Conservation (phyloP, 1,140 invertebrate genomes). For the Bombus consobrinus region DNA sequence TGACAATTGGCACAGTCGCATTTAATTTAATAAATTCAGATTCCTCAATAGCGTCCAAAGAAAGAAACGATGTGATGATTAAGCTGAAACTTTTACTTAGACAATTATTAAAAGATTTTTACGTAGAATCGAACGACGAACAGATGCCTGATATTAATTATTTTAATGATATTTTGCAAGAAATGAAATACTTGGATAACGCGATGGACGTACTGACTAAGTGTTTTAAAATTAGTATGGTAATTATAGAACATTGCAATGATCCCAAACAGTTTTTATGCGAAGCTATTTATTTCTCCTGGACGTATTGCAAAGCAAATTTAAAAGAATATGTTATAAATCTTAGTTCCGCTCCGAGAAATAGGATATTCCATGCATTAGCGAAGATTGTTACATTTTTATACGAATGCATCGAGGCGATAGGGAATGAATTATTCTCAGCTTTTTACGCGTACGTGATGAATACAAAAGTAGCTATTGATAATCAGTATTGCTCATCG, state of each 20-base stretch:
- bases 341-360: neutral
- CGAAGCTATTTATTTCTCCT: conserved; percentile 4
- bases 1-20: neutral
- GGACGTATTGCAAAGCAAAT: conserved; percentile 26
- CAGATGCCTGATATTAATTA: neutral
- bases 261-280: neutral
- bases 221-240: neutral
- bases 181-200: neutral
- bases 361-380: neutral
- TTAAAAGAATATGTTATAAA: neutral
- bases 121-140: neutral
- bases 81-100: neutral
- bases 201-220: neutral
- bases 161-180: neutral
- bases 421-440: neutral
- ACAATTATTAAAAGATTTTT: neutral
- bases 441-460: conserved; percentile 6
- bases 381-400: neutral
- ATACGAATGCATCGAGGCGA: neutral
- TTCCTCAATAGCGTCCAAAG: no score
- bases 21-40: neutral
- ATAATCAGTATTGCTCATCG: no score
- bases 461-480: neutral
- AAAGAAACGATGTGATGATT: neutral
- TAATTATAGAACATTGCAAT: neutral